Evolutionary conservation across 23 tunicate species (phyloP).

Genomic region (Trididemnum clinides): DNA sequence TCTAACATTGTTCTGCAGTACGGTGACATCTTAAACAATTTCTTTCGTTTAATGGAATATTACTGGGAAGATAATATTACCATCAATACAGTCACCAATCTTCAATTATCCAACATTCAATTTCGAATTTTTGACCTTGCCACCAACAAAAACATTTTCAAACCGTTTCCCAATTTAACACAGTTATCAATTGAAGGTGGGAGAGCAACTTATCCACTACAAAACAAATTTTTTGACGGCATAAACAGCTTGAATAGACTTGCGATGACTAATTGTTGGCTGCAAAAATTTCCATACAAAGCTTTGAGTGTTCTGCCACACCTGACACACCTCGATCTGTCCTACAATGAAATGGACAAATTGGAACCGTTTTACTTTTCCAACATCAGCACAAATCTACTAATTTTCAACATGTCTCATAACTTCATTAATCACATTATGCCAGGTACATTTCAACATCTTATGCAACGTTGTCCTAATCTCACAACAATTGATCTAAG

Average conservation of each 20-base stretch:
- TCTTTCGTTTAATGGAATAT: not conserved
- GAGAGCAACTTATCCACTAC: not conserved
- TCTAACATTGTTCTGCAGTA: not conserved
- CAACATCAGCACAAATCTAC: not conserved
- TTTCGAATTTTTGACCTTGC: conserved; percentile 1
- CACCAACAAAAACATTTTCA: not conserved
- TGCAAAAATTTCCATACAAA: conserved; percentile 14
- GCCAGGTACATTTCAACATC: not conserved
- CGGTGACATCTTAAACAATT: not conserved
- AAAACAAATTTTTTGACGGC: conserved; percentile 14
- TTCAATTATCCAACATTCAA: conserved; percentile 16
- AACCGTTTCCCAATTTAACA: conserved; percentile 15
- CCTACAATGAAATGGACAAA: conserved; percentile 19
- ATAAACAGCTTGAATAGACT: not conserved
- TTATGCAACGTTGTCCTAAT: not conserved
- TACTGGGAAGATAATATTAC: not conserved
- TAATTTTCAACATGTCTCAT: conserved; percentile 22
- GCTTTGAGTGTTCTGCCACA: not conserved
- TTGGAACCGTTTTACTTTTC: not conserved
- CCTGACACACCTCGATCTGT: conserved; percentile 10
- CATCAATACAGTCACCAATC: not conserved
- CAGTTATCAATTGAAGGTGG: not conserved
- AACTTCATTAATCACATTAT: not conserved
- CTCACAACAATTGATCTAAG: not conserved
- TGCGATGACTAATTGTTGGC: not conserved